Conservation (phyloP, 2,888 invertebrate genomes). For the Pseudanteris insignis region DNA sequence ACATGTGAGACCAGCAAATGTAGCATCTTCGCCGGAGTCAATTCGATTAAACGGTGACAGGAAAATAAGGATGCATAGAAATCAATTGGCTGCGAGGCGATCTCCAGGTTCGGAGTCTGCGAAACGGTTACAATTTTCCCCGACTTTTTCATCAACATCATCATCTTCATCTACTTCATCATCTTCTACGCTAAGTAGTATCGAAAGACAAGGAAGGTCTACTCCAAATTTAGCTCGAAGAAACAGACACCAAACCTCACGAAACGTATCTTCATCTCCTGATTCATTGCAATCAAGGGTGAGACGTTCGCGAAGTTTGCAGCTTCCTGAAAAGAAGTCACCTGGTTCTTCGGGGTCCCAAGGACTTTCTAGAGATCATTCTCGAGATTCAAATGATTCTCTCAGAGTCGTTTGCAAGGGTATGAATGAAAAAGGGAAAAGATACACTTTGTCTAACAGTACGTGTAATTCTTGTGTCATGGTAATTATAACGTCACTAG, state of each 20-base stretch:
- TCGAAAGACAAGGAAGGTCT: constrained; percentile 55
- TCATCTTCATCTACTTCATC: constrained; percentile 57
- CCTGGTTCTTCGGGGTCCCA: constrained; percentile 64
- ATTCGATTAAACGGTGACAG: constrained; percentile 54
- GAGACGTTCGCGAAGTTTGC: constrained; percentile 71
- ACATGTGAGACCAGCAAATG: constrained; percentile 58
- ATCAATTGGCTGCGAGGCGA: constrained; percentile 54
- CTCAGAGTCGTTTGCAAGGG: constrained; percentile 65
- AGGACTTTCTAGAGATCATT: constrained; percentile 58
- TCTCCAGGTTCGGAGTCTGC: constrained; percentile 62
- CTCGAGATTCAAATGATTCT: constrained; percentile 61
- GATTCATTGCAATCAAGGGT: constrained; percentile 64
- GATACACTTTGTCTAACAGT: constrained; percentile 58
- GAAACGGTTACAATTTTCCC: constrained; percentile 57
- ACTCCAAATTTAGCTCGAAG: constrained; percentile 58
- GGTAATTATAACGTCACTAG: constrained; percentile 19
- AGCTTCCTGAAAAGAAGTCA: constrained; percentile 72
- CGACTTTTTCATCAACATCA: constrained; percentile 49
- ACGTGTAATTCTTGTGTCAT: constrained; percentile 46
- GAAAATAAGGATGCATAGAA: constrained; percentile 52
- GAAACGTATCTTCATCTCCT: constrained; percentile 54
- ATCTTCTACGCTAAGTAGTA: constrained; percentile 58
- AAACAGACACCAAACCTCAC: constrained; percentile 54
- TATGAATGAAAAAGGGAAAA: constrained; percentile 57
- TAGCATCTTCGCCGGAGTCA: constrained; percentile 62